Percentiles rank a stretch among this genome's conserved stretches.
Conservation (phyloP, 2,113 vertebrate genomes). For the Forbesichthys papilliferus region DNA sequence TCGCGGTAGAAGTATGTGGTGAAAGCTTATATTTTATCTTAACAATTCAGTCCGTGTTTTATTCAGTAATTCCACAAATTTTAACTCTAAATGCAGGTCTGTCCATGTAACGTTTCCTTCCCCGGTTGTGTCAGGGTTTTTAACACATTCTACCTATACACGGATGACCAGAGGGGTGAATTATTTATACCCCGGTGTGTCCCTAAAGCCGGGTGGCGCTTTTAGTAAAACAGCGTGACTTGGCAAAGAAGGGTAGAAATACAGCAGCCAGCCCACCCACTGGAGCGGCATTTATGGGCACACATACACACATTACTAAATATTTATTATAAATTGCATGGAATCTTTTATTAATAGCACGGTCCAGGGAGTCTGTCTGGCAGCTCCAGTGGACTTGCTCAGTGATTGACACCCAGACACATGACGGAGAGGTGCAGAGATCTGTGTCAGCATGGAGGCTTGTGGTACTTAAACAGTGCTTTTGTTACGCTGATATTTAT, state of each 20-base stretch:
- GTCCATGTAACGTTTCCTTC: conserved; percentile 26
- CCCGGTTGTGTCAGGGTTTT: conserved; percentile 36
- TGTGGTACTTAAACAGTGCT: no score
- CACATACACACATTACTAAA: conserved; percentile 10
- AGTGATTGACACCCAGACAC: no score
- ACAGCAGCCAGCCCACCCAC: conserved; percentile 25
- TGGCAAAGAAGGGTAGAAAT: conserved; percentile 42
- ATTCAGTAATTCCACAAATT: conserved; percentile 27
- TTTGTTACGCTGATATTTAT: no score
- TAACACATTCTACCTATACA: conserved; percentile 43
- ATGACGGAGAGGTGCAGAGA: no score
- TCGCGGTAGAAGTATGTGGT: not conserved
- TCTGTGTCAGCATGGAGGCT: no score
- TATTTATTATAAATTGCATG: not conserved
- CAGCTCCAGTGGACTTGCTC: no score
- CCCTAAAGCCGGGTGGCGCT: conserved; percentile 47
- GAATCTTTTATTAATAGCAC: conserved; percentile 15
- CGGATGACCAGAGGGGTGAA: conserved; percentile 58
- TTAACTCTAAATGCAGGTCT: conserved; percentile 26
- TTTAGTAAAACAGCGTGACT: conserved; percentile 54
- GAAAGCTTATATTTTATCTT: no score
- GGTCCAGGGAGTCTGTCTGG: conserved; percentile 15
- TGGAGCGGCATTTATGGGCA: conserved; percentile 30
- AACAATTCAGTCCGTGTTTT: not conserved
- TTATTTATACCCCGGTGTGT: conserved; percentile 64